Evolutionary conservation across 37 sponge, comb jelly and placozoan genomes (phyloP).

Genomic region (Chondrilla cf. caribensis): DNA sequence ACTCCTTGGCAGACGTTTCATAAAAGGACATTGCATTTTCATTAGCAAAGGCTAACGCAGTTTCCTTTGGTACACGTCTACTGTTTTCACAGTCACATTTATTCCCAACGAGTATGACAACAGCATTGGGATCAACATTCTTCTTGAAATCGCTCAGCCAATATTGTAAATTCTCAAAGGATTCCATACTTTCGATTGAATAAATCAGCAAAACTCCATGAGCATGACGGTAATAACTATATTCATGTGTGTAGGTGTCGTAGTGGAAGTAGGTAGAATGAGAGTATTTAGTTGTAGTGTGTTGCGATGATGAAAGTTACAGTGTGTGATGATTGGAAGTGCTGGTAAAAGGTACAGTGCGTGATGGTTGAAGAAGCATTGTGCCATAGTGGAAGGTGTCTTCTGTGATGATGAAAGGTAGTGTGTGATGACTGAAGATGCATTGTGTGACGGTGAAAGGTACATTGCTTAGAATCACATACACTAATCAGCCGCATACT

Average conservation of each 20-base stretch:
- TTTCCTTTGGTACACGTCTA: constrained; percentile 75
- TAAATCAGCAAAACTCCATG: constrained; percentile 95
- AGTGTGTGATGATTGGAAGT: too few species aligned
- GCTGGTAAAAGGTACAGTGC: too few species aligned
- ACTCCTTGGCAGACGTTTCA: neutral
- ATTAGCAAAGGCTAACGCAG: too few species aligned
- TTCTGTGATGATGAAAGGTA: too few species aligned
- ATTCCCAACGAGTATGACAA: too few species aligned
- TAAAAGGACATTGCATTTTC: neutral
- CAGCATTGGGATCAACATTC: constrained; percentile 90
- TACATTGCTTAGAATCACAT: too few species aligned
- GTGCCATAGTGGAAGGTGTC: too few species aligned
- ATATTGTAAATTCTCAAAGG: constrained; percentile 95
- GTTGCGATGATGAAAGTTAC: neutral
- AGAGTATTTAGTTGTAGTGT: neutral
- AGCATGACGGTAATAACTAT: constrained; percentile 92
- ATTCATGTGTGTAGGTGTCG: constrained; percentile 10
- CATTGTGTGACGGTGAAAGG: too few species aligned
- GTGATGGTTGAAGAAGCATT: too few species aligned
- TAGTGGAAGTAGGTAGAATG: neutral
- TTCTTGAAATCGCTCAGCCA: constrained; percentile 95
- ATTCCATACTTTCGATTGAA: constrained; percentile 91
- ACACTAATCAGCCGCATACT: too few species aligned
- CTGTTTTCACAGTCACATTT: constrained; percentile 89
- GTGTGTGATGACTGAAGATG: too few species aligned